Evolutionary conservation across 2,113 vertebrate genomes (phyloP), one percentile per base, ranked within the genome.

Genomic region (Corapipo altera): DNA sequence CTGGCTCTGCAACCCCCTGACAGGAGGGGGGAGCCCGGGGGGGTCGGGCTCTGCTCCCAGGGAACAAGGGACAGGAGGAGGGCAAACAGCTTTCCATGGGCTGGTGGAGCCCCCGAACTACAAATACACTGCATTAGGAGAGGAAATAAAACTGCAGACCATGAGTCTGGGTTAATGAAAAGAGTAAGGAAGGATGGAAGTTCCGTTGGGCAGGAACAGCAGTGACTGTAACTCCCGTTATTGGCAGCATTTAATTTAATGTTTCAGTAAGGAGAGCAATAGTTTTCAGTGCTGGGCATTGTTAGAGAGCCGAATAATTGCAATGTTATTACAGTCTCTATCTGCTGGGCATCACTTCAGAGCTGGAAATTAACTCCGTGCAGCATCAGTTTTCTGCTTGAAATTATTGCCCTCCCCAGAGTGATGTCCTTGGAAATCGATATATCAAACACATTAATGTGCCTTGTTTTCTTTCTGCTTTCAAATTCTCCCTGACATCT

Each of bases 221-320:
- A 15, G 8, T 44, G 86, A 43, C 51, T 64, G 55, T 26, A 46
- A 8, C 66, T 87, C 33, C 43, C 57, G 26, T 89, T 67, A 77
- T 75, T 67, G 66, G 76, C 76, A 74, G 80, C 59, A 67, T 84
- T 90, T 86, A 92, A 93, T 93, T 92, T 71, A 75, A 74, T 80
- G 59, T 89, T 84, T 86, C 94, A 92, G 69, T 67, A 85, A 96
- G 71, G 75, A 74, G 73, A 92, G 79, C 6, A 3, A 48, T 23
- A 65, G 33, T 46, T 74, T 39, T 61, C 83, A n/a, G 86, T 3
- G 61, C 64, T 89, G 72, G 80, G 39, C 76, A 91, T 80, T 15
- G 3, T 88, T 84, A 92, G 51, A 59, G 89, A 74, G 64, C 18
- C 39, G 61, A 95, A 26, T 89, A 95, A 95, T 95, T 91, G 86